Conservation (phyloP, 92 coral and sea anemone species). For the Zoanthus gigantus region DNA sequence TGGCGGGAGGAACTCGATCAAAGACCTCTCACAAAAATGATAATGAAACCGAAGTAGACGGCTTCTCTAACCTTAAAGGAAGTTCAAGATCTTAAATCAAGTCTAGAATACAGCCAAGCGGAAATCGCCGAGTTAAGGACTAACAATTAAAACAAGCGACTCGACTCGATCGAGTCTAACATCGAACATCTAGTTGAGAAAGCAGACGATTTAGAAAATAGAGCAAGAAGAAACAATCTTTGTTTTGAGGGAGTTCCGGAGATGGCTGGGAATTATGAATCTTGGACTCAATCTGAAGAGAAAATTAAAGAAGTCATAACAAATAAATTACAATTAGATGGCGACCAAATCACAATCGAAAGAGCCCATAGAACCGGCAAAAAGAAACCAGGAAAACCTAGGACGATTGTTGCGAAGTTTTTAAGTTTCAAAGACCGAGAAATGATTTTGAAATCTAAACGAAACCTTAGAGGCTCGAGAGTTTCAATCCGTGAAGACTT, state of each 20-base stretch:
- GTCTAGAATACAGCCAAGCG: background rate
- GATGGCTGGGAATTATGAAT: constrained; percentile 21
- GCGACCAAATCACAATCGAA: constrained; percentile 40
- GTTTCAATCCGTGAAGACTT: constrained; percentile 58
- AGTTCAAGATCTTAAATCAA: background rate
- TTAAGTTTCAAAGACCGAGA: constrained; percentile 59
- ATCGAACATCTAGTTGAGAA: constrained; percentile 33
- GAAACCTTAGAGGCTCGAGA: constrained; percentile 45
- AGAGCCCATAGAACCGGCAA: constrained; percentile 61
- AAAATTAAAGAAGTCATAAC: constrained; percentile 46
- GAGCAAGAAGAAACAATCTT: constrained; percentile 60
- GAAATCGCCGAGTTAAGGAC: constrained; percentile 2
- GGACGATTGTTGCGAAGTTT: constrained; percentile 57
- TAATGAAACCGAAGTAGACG: no score
- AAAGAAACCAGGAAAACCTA: constrained; percentile 39
- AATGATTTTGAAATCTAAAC: constrained; percentile 37
- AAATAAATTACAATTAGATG: constrained; percentile 14
- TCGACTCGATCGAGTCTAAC: constrained; percentile 11
- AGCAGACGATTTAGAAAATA: constrained; percentile 58
- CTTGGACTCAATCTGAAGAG: constrained; percentile 52
- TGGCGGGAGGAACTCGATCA: no score
- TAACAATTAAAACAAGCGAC: background rate
- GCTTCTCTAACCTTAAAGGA: no score
- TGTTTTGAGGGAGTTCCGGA: constrained; percentile 60
- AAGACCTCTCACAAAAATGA: no score